phyloP scores from a whole-genome alignment of 2,888 invertebrate species.

The Clepsis dumicolana region DNA sequence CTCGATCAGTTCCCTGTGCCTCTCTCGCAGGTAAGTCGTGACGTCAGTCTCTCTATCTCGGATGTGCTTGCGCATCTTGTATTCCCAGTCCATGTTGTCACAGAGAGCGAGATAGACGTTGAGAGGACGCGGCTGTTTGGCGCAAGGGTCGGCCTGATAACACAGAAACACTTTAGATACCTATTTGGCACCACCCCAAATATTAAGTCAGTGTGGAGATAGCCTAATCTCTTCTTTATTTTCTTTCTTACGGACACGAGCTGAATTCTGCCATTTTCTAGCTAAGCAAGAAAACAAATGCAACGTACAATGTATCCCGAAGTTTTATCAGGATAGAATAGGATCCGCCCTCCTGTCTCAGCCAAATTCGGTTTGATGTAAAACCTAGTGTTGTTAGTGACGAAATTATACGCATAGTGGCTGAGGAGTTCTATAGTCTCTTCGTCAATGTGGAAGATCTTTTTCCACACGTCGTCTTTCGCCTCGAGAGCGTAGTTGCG shows the following conservation, averaged over 20 bases:
- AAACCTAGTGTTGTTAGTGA: constrained; percentile 87
- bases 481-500: constrained; percentile 85
- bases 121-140: constrained; percentile 86
- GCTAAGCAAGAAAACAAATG: neutral
- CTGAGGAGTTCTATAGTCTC: constrained; percentile 87
- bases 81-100: constrained; percentile 87
- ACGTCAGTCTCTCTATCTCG: constrained; percentile 77
- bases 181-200: too few relatives aligned
- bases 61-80: constrained; percentile 84
- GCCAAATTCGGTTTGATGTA: constrained; percentile 90
- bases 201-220: too few relatives aligned
- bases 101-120: constrained; percentile 88
- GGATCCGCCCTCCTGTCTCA: constrained; percentile 89
- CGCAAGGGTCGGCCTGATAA: constrained; percentile 88
- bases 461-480: constrained; percentile 87
- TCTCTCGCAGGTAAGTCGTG: constrained; percentile 68
- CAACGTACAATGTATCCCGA: constrained; percentile 88
- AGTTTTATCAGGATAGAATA: constrained; percentile 88
- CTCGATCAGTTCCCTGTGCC: constrained; percentile 76
- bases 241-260: too few relatives aligned
- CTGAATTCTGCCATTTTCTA: neutral
- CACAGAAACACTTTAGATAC: too few relatives aligned
- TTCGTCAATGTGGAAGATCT: constrained; percentile 87
- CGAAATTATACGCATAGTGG: constrained; percentile 88
- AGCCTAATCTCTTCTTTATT: too few relatives aligned